Base-by-base conservation (phyloP, 2,888 invertebrate genomes). In the Folsomia candida region DNA sequence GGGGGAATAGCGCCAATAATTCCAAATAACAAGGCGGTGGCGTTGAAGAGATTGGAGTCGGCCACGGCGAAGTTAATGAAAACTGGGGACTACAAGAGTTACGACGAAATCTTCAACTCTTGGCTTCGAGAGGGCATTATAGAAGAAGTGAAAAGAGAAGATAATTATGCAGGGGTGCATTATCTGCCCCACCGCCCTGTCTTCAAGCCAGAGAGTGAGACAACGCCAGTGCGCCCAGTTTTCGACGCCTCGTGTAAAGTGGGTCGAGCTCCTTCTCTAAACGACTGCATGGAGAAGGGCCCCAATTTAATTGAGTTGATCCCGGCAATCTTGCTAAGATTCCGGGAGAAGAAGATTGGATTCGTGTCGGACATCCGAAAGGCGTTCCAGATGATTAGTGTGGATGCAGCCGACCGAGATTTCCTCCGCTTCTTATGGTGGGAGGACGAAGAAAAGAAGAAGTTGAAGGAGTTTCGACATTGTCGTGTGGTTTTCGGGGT, bases 361-460 rank as follows among this genome's bases (percentile, higher is more conserved):
- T 73, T 79, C 1, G 70, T 75, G 6, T 61, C 80, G 11, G 80
- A 81, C 70, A 81, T 82, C 1, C 51, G 71, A 22, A 80, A 80
- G 64, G 81, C 81, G 2, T 82, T 82, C 70, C 67, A 81, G 20
- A 80, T 80, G 71, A 81, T 81, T 25, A 72, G 70, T 59, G 18
- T 81, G 1, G 27, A 67, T 28, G 47, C 71, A 70, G 24, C 64
- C 2, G 81, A 82, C 60, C 64, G 81, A n/a, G n/a, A n/a, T n/a
- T n/a, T n/a, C n/a, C n/a, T n/a, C n/a, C n/a, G n/a, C n/a, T n/a
- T n/a, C n/a, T n/a, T n/a, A n/a, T n/a, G n/a, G n/a, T n/a, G n/a
- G n/a, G n/a, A n/a, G n/a, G n/a, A n/a, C n/a, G 81, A n/a, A n/a
- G 24, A 25, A 25, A 25, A 4, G 3, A 25, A 4, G 20, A 60